These are phyloP conservation scores for Dolichotis patagonum DNA, from an alignment of 2,113 vertebrate genomes.

Conservation along the genomic window DNA sequence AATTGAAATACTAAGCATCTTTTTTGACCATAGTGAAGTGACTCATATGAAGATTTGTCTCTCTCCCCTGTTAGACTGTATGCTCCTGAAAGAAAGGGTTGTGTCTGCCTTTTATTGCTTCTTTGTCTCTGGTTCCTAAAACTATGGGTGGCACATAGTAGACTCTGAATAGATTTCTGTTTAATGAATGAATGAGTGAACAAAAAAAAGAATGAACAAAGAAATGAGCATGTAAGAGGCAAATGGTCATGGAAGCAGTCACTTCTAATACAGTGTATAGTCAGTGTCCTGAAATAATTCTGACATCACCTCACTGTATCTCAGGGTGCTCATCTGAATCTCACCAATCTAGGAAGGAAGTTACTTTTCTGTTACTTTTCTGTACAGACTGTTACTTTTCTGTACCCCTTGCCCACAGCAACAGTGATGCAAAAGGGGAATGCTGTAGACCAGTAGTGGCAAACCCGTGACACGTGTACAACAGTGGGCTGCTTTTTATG, in stretches of 20 bases:
- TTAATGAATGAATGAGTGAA: background rate
- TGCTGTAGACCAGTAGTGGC: background rate
- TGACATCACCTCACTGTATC: background rate
- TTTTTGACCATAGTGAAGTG: background rate
- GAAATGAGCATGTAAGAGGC: background rate
- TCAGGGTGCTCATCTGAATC: background rate
- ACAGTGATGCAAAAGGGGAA: background rate
- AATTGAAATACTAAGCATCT: background rate
- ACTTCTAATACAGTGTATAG: background rate
- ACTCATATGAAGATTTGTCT: background rate
- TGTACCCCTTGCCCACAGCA: rapidly evolving
- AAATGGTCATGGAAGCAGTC: background rate
- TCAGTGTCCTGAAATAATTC: background rate
- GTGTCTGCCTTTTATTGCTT: background rate
- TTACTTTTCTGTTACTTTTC: background rate
- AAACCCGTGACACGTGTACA: background rate
- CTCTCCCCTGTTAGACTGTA: background rate
- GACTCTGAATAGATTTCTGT: background rate
- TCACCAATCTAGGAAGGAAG: background rate
- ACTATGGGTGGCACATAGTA: background rate
- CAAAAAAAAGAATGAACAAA: background rate
- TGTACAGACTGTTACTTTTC: background rate
- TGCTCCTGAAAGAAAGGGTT: background rate
- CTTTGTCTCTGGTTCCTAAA: background rate
- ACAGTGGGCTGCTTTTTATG: background rate